Base-by-base conservation (phyloP, 2,113 vertebrate genomes). In the Serilophus lunatus region DNA sequence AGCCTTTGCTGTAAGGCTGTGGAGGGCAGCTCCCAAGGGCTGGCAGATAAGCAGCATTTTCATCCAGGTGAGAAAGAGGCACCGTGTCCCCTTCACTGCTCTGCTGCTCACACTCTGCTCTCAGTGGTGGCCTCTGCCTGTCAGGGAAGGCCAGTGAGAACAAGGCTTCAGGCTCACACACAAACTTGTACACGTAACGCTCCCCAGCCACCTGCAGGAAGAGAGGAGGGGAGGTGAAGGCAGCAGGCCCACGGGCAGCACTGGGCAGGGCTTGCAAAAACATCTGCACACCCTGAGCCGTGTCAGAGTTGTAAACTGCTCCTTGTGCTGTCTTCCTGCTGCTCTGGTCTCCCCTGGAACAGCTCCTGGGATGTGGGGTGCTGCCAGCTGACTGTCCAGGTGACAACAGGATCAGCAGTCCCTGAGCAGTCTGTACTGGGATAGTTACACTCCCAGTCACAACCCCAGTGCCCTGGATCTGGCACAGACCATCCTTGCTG, bases 111-210 rank as follows among this genome's bases (percentile, higher is more conserved):
- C 99, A 97, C 96, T 99, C 99, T 0, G 98, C 98, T 97, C 98
- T 99, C 96, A 99, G 98, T 56, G 98, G 93, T 18, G 99, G 99
- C 91, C 99, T 98, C 97, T 99, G 99, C 95, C 98, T 98, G 94
- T 99, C 99, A 1, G 99, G 99, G 96, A 99, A 99, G 81, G 99
- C 99, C 98, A 99, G 97, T 5, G 99, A 99, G 97, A 99, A 99
- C 82, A 99, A 96, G 4, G 99, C 99, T 86, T 99, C 98, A 0
- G 99, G 99, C 97, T 99, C 99, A 3, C 99, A 99, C 79, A 99
- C 99, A 6, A 99, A 99, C 97, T 99, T 99, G 98, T 99, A 99
- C 96, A 99, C 99, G 1, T 99, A 99, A 91, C 99, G 99, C 94
- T 99, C 99, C 1, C 99, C 99, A 1, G 99, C 99, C 97, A 99